Conservation (phyloP, 2,888 invertebrate genomes). For the Orthonevra nobilis region DNA sequence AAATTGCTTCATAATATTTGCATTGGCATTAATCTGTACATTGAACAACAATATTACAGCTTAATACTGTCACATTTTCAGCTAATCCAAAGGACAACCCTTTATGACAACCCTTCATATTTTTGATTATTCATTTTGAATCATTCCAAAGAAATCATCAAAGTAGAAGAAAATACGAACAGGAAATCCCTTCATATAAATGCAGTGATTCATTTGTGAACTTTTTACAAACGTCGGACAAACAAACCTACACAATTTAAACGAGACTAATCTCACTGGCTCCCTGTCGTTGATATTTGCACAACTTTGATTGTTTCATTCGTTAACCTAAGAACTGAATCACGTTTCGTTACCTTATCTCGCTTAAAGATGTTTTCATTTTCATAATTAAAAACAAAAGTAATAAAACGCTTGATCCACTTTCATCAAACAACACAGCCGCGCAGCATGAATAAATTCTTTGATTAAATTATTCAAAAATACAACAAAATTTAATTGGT, state of each 20-base stretch:
- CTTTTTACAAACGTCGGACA: conserved; percentile 15
- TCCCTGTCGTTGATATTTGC: conserved; percentile 1
- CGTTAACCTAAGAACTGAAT: conserved; percentile 33
- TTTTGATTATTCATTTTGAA: neutral
- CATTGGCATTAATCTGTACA: no score
- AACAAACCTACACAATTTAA: conserved; percentile 37
- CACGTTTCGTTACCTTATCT: conserved; percentile 24
- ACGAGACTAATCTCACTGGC: conserved; percentile 27
- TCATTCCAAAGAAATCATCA: neutral
- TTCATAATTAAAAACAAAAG: conserved; percentile 4
- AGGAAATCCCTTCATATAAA: conserved; percentile 5
- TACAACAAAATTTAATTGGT: neutral
- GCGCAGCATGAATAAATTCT: neutral
- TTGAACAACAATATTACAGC: no score
- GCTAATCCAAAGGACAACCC: no score
- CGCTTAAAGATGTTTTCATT: neutral
- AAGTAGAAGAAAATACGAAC: neutral
- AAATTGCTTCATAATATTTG: no score
- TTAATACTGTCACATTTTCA: no score
- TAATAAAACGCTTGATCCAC: conserved; percentile 20
- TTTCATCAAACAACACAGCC: neutral
- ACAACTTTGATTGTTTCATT: conserved; percentile 12
- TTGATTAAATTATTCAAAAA: neutral
- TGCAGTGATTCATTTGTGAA: conserved; percentile 12
- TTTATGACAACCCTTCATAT: no score